A percentile compares a stretch with the other conserved stretches of the same genome.
Evolutionary conservation across 2,797 vertebrate genomes (phyloP).

Genomic region (Gadopsis marmoratus): DNA sequence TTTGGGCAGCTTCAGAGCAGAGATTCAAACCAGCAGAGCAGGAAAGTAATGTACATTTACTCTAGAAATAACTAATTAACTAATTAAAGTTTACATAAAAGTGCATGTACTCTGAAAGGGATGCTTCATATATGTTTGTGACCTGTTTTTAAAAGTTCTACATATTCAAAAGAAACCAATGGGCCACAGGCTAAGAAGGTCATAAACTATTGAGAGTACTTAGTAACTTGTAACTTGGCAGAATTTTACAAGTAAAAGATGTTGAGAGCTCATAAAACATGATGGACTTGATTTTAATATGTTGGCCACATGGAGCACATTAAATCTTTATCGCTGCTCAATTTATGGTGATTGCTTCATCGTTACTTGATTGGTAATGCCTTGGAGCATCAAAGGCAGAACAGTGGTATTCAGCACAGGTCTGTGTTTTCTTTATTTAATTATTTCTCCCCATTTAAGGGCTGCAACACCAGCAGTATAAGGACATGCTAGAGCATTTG

Average conservation of each 20-base stretch:
- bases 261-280: conserved; percentile 34
- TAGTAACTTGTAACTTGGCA: no score
- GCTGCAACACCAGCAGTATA: not conserved
- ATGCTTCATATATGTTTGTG: not conserved
- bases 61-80: no score
- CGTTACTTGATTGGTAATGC: conserved; percentile 29
- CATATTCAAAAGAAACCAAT: not conserved
- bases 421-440: conserved; percentile 15
- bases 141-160: not conserved
- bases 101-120: not conserved
- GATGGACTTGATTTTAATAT: conserved; percentile 16
- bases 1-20: not conserved
- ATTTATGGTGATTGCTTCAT: conserved; percentile 44
- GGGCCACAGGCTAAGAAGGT: not conserved
- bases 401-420: not conserved
- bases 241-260: conserved; percentile 6
- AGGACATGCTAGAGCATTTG: not conserved
- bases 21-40: no score
- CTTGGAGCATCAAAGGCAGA: conserved; percentile 6
- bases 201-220: not conserved
- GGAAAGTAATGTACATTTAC: no score
- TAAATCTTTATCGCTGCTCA: conserved; percentile 42
- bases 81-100: not conserved
- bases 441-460: not conserved
- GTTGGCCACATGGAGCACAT: conserved; percentile 33